Percentiles rank a stretch among this genome's conserved stretches.
phyloP scores from a whole-genome alignment of 30 jellyfish, hydroid and myxozoan genomes.

The Mastigias papua region DNA sequence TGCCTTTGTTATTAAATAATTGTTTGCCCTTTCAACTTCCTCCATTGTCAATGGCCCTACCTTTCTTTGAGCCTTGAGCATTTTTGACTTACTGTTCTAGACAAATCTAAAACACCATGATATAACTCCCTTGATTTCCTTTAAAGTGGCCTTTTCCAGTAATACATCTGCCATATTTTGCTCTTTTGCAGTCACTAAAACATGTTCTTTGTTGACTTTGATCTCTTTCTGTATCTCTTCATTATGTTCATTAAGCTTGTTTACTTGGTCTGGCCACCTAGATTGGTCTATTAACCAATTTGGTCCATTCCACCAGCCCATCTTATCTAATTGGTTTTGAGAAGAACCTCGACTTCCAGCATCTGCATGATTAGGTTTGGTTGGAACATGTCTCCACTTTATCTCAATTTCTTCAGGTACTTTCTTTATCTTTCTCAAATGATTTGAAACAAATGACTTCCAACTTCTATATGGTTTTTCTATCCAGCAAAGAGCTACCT shows the following conservation, averaged over 20 bases:
- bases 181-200: background rate
- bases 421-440: no score
- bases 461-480: slow-evolving; percentile 3
- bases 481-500: slow-evolving; percentile 33
- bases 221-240: background rate
- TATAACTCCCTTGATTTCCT: slow-evolving; percentile 15
- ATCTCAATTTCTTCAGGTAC: no score
- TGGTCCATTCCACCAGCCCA: slow-evolving; percentile 55
- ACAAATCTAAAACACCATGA: slow-evolving; percentile 30
- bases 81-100: background rate
- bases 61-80: background rate
- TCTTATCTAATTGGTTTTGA: background rate
- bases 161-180: background rate
- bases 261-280: slow-evolving; percentile 31
- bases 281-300: slow-evolving; percentile 21
- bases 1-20: slow-evolving; percentile 5
- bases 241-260: background rate
- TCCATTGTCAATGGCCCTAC: slow-evolving; percentile 55
- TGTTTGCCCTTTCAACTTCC: slow-evolving; percentile 32
- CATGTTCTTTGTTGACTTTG: background rate
- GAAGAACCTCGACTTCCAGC: no score
- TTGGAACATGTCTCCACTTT: no score
- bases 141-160: background rate
- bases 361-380: no score
- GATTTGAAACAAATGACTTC: slow-evolving; percentile 30